Evolutionary conservation across 2,888 invertebrate genomes (phyloP).

Genomic region (Petrophora chlorosata): DNA sequence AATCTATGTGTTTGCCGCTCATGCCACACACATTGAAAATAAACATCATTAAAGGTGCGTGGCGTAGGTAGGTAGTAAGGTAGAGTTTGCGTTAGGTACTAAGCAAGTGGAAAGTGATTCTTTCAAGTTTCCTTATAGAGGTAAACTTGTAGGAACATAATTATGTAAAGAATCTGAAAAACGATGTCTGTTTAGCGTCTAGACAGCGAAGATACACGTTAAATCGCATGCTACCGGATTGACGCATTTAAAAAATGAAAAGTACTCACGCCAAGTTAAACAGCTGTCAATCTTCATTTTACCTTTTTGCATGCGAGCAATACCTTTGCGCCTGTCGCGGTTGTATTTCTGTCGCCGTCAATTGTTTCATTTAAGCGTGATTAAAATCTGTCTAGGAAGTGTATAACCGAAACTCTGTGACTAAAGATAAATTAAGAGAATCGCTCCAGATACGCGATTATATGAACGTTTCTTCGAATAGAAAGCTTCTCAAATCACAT

Average conservation of each 20-base stretch:
- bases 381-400: constrained; percentile 18
- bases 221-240: constrained; percentile 16
- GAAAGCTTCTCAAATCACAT: constrained; percentile 76
- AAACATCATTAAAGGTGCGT: constrained; percentile 28
- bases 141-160: neutral
- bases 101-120: constrained; percentile 1
- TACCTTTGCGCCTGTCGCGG: constrained; percentile 30
- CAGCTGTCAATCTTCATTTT: constrained; percentile 37
- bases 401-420: constrained; percentile 5
- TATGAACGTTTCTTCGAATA: constrained; percentile 45
- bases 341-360: constrained; percentile 39
- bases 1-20: constrained; percentile 39
- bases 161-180: constrained; percentile 7
- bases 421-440: constrained; percentile 38
- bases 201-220: constrained; percentile 19
- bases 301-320: constrained; percentile 26
- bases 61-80: no score
- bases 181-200: constrained; percentile 18
- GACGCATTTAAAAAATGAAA: constrained; percentile 21
- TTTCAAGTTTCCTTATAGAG: neutral
- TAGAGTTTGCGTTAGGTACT: constrained; percentile 3
- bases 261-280: constrained; percentile 22
- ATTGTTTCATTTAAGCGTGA: constrained; percentile 39
- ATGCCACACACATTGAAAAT: constrained; percentile 60
- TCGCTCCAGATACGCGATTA: constrained; percentile 39